Evolutionary conservation across 1,140 invertebrate species (phyloP).

Genomic region (Drosophila yakuba): DNA sequence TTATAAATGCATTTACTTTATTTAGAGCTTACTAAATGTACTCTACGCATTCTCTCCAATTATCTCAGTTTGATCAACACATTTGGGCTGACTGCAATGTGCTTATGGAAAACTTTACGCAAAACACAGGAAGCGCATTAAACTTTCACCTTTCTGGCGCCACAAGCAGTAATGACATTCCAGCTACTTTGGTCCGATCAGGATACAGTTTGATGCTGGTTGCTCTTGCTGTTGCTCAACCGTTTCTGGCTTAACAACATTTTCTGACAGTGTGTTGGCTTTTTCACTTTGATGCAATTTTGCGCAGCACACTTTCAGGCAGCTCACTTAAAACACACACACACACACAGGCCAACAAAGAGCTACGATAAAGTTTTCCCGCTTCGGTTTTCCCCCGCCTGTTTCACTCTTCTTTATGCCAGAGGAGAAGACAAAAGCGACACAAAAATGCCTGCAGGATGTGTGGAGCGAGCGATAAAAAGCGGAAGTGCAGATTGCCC

Average conservation of each 20-base stretch:
- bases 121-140: conserved; percentile 22
- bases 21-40: too few species aligned
- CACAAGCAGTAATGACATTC: conserved; percentile 20
- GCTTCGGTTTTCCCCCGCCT: neutral
- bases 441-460: conserved; percentile 56
- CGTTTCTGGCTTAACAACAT: conserved; percentile 1
- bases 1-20: too few species aligned
- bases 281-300: conserved; percentile 57
- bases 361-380: conserved; percentile 67
- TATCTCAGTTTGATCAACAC: neutral
- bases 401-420: neutral
- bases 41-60: neutral
- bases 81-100: neutral
- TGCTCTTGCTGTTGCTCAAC: neutral
- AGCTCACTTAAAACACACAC: conserved; percentile 33
- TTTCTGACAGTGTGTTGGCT: conserved; percentile 37
- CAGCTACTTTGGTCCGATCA: conserved; percentile 14
- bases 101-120: conserved; percentile 4
- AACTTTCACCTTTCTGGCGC: conserved; percentile 20
- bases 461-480: conserved; percentile 56
- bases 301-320: conserved; percentile 53
- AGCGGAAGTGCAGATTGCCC: conserved; percentile 74
- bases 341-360: conserved; percentile 25
- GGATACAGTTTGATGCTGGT: conserved; percentile 7
- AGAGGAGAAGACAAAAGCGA: conserved; percentile 58